phyloP scores from a whole-genome alignment of 30 jellyfish, hydroid and myxozoan species.

The Clytia hemisphaerica region DNA sequence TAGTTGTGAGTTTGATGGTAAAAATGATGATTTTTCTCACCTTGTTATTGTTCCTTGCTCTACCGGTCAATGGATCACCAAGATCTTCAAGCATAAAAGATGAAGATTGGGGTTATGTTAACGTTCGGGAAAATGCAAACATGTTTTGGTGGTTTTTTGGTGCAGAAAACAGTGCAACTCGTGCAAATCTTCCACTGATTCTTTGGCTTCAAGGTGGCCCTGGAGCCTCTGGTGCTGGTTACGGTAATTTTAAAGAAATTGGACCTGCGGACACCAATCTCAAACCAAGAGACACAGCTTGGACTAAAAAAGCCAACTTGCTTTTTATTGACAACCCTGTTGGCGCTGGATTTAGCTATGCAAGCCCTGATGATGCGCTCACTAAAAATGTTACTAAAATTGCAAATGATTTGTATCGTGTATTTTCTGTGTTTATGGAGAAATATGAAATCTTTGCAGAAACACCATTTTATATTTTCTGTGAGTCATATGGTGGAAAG shows the following conservation, averaged over 20 bases:
- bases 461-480: conserved; percentile 56
- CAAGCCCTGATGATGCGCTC: conserved; percentile 44
- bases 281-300: conserved; percentile 64
- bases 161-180: conserved; percentile 36
- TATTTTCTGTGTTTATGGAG: conserved; percentile 39
- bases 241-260: conserved; percentile 70
- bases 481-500: conserved; percentile 89
- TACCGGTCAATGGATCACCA: no score
- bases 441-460: conserved; percentile 35
- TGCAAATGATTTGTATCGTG: conserved; percentile 64
- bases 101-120: conserved; percentile 91
- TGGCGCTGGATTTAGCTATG: conserved; percentile 90
- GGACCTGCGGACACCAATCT: conserved; percentile 70
- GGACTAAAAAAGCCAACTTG: conserved; percentile 60
- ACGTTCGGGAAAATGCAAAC: conserved; percentile 75
- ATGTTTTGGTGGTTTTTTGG: conserved; percentile 95
- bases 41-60: no score
- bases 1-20: no score
- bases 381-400: conserved; percentile 69
- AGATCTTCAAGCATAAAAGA: no score
- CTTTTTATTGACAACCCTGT: conserved; percentile 86
- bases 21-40: no score
- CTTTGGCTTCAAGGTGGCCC: conserved; percentile 97
- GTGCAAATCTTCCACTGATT: conserved; percentile 49
- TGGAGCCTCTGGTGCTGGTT: conserved; percentile 86